A percentile compares a stretch with the other conserved stretches of the same genome.
Evolutionary conservation across 2,797 vertebrate genomes (phyloP).

Genomic region (Crenuchus spilurus): DNA sequence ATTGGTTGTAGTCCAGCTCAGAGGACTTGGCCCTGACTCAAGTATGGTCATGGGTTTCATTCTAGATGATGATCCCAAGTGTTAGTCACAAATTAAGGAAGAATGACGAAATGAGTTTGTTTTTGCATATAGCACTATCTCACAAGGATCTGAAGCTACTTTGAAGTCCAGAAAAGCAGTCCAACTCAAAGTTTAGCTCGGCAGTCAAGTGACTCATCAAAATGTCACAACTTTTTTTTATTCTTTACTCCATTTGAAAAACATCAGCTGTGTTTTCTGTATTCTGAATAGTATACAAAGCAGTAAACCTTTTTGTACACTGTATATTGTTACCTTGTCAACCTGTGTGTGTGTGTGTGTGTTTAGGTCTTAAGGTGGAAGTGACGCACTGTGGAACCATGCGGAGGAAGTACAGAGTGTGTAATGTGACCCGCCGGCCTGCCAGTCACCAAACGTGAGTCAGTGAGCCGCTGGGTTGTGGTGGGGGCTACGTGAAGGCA

Average conservation of each 20-base stretch:
- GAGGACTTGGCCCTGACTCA: constrained; percentile 4
- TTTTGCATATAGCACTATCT: too few relatives aligned
- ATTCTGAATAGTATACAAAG: too few relatives aligned
- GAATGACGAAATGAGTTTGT: too few relatives aligned
- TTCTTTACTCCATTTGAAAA: too few relatives aligned
- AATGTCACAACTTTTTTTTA: too few relatives aligned
- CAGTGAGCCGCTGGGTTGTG: constrained; percentile 42
- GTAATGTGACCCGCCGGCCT: constrained; percentile 95
- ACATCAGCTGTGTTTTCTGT: too few relatives aligned
- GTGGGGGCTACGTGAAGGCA: not conserved
- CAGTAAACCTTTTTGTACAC: too few relatives aligned
- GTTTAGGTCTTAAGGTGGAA: constrained; percentile 96
- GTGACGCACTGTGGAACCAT: constrained; percentile 99
- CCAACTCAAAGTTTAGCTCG: too few relatives aligned
- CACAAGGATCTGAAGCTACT: not conserved
- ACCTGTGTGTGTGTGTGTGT: constrained; percentile 7
- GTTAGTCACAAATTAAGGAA: not conserved
- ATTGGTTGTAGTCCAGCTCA: not conserved
- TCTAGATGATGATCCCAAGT: not conserved
- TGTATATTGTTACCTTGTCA: not conserved
- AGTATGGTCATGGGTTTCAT: not conserved
- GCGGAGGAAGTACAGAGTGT: constrained; percentile 98
- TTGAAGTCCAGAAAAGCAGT: too few relatives aligned
- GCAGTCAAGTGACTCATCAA: too few relatives aligned
- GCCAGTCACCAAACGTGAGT: constrained; percentile 99